Evolutionary conservation across 2,888 invertebrate species (phyloP), one percentile per base, ranked within the genome.

Genomic region (Platycheirus rosarum): DNA sequence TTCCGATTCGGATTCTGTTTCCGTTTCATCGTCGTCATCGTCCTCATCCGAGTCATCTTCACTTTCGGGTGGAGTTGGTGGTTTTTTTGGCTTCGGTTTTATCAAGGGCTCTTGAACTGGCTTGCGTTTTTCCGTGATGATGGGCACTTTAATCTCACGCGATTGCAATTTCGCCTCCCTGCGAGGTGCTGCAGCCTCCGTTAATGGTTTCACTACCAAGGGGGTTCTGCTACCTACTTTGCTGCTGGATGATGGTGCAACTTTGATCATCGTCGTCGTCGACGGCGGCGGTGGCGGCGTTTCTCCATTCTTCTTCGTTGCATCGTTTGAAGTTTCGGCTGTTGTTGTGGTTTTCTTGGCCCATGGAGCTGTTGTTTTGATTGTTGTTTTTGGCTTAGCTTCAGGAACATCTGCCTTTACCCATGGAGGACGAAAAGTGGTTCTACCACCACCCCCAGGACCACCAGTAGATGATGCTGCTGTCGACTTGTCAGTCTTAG

Each of bases 341-440:
- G 76, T 40, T 32, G 71, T 48, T 0, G 74, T 42, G n/a, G 80
- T 86, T 73, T 88, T 86, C 74, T 89, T 89, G 0, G 92, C 90
- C 93, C 93, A 93, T 35, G 93, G 93, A 37, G 92, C 91, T 9
- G 92, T 86, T 1, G 93, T 87, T 80, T 86, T 86, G 0, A 79
- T 75, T 2, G 85, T 85, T 16, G 86, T 80, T 42, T 86, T 86
- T 5, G 80, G 76, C 76, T 92, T 88, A 91, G 91, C 8, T 91
- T 92, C 85, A 20, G 84, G 11, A 20, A 85, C 88, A 84, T 89
- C 89, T 11, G 88, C 94, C 87, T 94, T 94, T 51, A 94, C 94
- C 93, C 94, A 94, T 70, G 94, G 94, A 48, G 94, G 94, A 70
- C 94, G 91, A 88, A 93, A 94, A 66, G 93, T 93, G 73, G 93